phyloP scores from a whole-genome alignment of 1,140 invertebrate species.

The Drosophila ohnishii region DNA sequence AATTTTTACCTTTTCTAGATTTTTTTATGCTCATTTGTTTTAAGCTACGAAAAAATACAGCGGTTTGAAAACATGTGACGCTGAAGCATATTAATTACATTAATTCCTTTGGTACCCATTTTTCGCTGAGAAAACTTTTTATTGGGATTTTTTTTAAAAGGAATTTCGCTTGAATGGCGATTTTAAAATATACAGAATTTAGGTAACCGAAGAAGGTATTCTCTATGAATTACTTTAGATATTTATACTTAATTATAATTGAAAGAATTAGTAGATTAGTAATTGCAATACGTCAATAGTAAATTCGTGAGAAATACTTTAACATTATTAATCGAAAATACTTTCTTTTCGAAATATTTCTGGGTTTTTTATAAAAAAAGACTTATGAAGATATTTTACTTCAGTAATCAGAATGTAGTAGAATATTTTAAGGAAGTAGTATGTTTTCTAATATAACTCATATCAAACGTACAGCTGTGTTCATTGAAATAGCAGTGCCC shows the following conservation, averaged over 20 bases:
- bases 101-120: constrained; percentile 64
- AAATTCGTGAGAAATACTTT: not conserved
- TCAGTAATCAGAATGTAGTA: not conserved
- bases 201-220: not conserved
- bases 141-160: constrained; percentile 16
- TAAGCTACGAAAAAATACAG: constrained; percentile 6
- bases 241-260: not conserved
- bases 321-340: not conserved
- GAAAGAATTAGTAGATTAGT: too few relatives aligned
- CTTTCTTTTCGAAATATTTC: not conserved
- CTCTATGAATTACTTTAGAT: not conserved
- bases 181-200: not conserved
- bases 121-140: constrained; percentile 42
- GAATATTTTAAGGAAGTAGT: not conserved
- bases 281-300: not conserved
- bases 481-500: too few relatives aligned
- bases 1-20: constrained; percentile 54
- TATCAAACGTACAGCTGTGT: accelerated
- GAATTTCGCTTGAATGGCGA: constrained; percentile 9
- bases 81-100: constrained; percentile 72
- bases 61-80: constrained; percentile 61
- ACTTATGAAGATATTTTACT: not conserved
- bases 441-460: not conserved
- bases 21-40: constrained; percentile 32
- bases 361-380: not conserved